Conservation (phyloP, 1,140 invertebrate genomes). For the Drosophila ercepeae region DNA sequence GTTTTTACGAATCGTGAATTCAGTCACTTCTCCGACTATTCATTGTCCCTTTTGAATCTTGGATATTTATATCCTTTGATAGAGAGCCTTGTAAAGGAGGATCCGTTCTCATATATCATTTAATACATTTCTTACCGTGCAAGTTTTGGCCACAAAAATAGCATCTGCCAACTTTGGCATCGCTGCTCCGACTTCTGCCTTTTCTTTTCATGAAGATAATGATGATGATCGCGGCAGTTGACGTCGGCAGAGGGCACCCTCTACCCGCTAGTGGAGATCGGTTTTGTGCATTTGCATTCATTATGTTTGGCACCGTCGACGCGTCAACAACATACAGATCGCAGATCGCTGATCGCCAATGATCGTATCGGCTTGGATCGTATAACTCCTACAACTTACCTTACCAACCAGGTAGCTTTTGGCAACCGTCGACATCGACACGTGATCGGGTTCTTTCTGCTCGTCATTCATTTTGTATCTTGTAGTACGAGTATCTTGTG, state of each 20-base stretch:
- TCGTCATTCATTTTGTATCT: conserved; percentile 49
- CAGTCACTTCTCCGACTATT: too few species aligned
- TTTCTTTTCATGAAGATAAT: conserved; percentile 33
- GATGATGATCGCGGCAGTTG: conserved; percentile 34
- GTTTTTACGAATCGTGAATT: too few species aligned
- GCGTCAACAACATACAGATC: conserved; percentile 64
- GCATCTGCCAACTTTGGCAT: conserved; percentile 16
- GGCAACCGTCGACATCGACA: conserved; percentile 17
- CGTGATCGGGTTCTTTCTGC: conserved; percentile 55
- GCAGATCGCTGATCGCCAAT: conserved; percentile 18
- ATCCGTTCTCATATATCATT: too few species aligned
- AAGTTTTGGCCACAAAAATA: conserved; percentile 28
- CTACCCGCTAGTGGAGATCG: conserved; percentile 63
- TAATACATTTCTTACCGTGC: background rate
- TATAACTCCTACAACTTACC: conserved; percentile 4
- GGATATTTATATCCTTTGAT: background rate
- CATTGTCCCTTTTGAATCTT: too few species aligned
- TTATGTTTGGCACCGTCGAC: conserved; percentile 76
- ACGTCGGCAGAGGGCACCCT: conserved; percentile 46
- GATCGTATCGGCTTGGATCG: conserved; percentile 9
- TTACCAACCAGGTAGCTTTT: conserved; percentile 7
- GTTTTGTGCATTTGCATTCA: conserved; percentile 78
- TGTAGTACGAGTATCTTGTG: too few species aligned
- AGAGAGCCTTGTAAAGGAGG: background rate
- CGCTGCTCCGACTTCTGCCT: conserved; percentile 9